Evolutionary conservation across 2,888 invertebrate species (phyloP).

Genomic region (Phlogophora meticulosa): DNA sequence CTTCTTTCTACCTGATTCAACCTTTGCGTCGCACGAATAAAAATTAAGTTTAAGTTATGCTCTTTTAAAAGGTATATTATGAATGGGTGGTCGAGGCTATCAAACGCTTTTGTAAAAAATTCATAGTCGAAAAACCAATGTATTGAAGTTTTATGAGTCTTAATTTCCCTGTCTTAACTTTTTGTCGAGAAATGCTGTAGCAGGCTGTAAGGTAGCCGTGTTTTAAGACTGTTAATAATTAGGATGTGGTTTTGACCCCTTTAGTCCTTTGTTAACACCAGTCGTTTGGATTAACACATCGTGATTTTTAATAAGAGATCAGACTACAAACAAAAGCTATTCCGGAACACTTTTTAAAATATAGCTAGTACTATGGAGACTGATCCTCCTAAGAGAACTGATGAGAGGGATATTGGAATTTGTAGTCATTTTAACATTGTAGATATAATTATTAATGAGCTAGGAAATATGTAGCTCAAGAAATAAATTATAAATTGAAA

Average conservation of each 20-base stretch:
- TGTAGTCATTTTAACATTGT: no score
- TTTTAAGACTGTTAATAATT: conserved; percentile 34
- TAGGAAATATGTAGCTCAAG: no score
- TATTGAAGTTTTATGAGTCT: conserved; percentile 65
- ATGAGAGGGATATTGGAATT: no score
- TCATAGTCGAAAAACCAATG: conserved; percentile 53
- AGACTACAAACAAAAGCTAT: no score
- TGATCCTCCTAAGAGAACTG: no score
- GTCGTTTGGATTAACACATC: no score
- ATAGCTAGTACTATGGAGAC: no score
- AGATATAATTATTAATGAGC: no score
- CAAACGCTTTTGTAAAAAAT: conserved; percentile 75
- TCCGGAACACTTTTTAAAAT: no score
- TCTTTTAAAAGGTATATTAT: conserved; percentile 69
- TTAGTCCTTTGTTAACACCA: neutral
- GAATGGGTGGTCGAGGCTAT: conserved; percentile 81
- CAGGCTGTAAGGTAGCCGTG: conserved; percentile 38
- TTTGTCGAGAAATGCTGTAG: conserved; percentile 50
- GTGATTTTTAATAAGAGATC: no score
- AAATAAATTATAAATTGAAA: no score
- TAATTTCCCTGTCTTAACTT: conserved; percentile 51
- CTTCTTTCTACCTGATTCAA: conserved; percentile 87
- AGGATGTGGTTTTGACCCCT: conserved; percentile 8
- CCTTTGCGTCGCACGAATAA: conserved; percentile 79
- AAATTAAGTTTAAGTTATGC: conserved; percentile 75